Base-by-base conservation (phyloP, 2,888 invertebrate species). In the Cryptocephalus moraei region DNA sequence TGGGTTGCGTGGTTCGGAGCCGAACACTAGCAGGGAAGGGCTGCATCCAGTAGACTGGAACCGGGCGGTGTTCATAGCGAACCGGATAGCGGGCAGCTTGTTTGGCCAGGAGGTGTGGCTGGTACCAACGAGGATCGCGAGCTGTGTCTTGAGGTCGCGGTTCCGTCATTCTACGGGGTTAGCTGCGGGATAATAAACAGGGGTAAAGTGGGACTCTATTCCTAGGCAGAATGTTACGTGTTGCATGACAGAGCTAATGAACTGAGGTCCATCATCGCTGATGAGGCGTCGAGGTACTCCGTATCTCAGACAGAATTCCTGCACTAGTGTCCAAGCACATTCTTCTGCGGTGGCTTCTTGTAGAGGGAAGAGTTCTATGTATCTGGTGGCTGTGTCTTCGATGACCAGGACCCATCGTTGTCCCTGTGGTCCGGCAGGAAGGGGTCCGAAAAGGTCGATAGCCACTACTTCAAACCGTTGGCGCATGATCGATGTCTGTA, bases 111-210 rank as follows among this genome's bases (percentile, higher is more conserved):
- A 9, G 22, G 13, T n/a, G 9, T 42, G 11, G 8, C 32, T 9
- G 10, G 8, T 13, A 31, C 13, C 22, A 10, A 13, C 8, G 10
- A 8, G 14, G 32, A 22, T 42, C 34, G n/a, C n/a, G n/a, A n/a
- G n/a, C n/a, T n/a, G n/a, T n/a, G n/a, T n/a, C n/a, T n/a, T n/a
- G n/a, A n/a, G 14, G 32, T 48, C 46, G 9, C 46, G 46, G 11
- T 64, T 62, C 12, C 52, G 56, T 9, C 65, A 39, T 46, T 66
- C 64, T 0, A 64, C 65, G 0, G 64, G 63, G 38, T 66, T 66
- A 0, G 59, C 54, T 33, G 11, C 32, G 8, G 48, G 41, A 46
- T 48, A 42, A 8, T 32, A 34, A 64, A 64, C 9, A 50, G 47
- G 1, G 14, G 14, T 42, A 32, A 13, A 10, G 8, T 14, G 10